These are phyloP conservation scores for Porites lutea DNA, from an alignment of 64 coral and sea anemone genomes.

Conservation along the genomic window DNA sequence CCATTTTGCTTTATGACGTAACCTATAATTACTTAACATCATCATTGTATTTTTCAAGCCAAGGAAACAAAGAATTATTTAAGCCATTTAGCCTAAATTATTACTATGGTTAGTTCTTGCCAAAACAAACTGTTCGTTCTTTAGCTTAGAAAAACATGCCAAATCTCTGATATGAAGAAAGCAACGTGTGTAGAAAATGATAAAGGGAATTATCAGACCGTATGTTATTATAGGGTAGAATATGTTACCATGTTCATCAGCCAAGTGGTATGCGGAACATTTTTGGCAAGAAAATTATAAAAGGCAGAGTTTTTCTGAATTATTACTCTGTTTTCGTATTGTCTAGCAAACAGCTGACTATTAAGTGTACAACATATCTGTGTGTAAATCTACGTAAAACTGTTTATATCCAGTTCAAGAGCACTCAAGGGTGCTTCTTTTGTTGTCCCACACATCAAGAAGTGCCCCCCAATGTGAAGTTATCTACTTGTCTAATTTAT, in stretches of 20 bases:
- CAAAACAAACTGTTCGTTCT: no score
- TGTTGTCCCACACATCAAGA: constrained; percentile 32
- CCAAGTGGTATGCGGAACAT: constrained; percentile 20
- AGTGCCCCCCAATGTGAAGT: background rate
- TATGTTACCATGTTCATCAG: background rate
- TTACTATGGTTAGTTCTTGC: no score
- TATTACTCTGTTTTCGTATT: no score
- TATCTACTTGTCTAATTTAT: background rate
- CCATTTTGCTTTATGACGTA: constrained; percentile 4
- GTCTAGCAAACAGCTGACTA: no score
- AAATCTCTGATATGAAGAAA: no score
- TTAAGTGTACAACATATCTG: background rate
- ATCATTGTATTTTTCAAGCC: background rate
- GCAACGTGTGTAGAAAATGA: background rate
- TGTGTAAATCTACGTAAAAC: background rate
- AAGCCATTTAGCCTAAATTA: background rate
- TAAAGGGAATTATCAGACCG: constrained; percentile 25
- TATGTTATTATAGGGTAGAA: constrained; percentile 18
- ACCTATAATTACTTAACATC: background rate
- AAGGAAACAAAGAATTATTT: background rate
- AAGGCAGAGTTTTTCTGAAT: background rate
- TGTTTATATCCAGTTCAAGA: constrained; percentile 19
- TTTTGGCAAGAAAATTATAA: background rate
- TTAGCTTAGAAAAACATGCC: no score
- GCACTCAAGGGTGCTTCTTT: background rate